These are phyloP conservation scores for Nerophis ophidion DNA, from an alignment of 2,113 vertebrate genomes.

Conservation along the genomic window DNA sequence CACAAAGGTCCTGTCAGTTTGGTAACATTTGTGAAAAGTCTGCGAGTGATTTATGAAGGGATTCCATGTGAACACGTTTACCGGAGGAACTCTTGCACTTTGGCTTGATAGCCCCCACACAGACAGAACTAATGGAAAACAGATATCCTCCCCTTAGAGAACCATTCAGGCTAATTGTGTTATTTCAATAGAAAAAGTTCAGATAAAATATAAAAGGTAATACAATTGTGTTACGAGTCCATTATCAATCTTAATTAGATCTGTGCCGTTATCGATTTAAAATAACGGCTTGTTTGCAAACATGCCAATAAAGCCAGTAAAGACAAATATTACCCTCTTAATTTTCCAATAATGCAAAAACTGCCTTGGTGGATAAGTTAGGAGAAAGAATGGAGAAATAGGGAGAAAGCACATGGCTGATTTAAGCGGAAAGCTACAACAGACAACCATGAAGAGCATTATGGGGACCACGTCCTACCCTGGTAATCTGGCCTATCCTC, in stretches of 20 bases:
- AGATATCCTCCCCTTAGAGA: conserved; percentile 24
- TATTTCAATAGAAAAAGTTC: conserved; percentile 34
- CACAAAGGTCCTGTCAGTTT: conserved; percentile 10
- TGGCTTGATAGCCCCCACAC: conserved; percentile 39
- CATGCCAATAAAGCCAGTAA: conserved; percentile 46
- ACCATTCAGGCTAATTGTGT: conserved; percentile 39
- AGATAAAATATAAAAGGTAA: conserved; percentile 40
- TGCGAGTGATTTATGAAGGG: neutral
- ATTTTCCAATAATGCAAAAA: conserved; percentile 28
- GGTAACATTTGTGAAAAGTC: neutral
- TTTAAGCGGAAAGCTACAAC: conserved; percentile 50
- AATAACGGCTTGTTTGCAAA: conserved; percentile 53
- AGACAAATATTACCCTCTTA: conserved; percentile 40
- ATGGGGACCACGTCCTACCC: conserved; percentile 54
- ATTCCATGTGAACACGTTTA: conserved; percentile 4
- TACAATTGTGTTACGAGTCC: conserved; percentile 41
- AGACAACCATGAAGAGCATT: conserved; percentile 73
- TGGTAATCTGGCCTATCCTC: conserved; percentile 71
- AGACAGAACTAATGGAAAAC: conserved; percentile 34
- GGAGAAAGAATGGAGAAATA: neutral
- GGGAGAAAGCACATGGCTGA: conserved; percentile 7
- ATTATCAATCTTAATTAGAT: conserved; percentile 45
- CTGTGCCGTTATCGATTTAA: conserved; percentile 38
- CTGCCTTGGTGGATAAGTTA: conserved; percentile 26
- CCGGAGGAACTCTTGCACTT: conserved; percentile 26